phyloP scores from a whole-genome alignment of 2,113 vertebrate species.

The Heptranchias perlo region DNA sequence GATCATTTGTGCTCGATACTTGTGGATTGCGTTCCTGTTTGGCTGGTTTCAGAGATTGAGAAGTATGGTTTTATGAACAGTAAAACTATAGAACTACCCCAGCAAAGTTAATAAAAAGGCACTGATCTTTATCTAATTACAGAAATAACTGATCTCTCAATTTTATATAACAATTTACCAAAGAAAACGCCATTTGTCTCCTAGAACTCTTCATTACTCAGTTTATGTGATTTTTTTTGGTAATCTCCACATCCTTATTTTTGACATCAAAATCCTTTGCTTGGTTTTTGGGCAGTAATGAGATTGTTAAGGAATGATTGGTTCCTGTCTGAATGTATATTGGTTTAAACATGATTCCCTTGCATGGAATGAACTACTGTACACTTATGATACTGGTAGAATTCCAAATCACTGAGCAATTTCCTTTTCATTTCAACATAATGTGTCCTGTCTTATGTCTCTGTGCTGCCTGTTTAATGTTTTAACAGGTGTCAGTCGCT shows the following conservation, averaged over 20 bases:
- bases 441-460: background rate
- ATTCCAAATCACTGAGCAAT: background rate
- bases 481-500: background rate
- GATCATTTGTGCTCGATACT: too few relatives aligned
- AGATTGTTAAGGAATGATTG: background rate
- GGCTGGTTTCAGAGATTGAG: too few relatives aligned
- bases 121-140: too few relatives aligned
- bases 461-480: conserved; percentile 6
- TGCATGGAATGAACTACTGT: background rate
- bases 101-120: too few relatives aligned
- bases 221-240: background rate
- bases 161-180: too few relatives aligned
- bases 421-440: conserved; percentile 5
- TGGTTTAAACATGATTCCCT: background rate
- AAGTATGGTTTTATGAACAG: too few relatives aligned
- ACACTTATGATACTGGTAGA: background rate
- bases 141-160: too few relatives aligned
- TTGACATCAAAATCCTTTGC: background rate
- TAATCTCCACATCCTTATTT: background rate
- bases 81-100: too few relatives aligned
- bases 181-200: background rate
- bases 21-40: too few relatives aligned
- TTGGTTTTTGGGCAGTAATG: background rate
- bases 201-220: background rate
- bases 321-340: background rate